Evolutionary conservation across 2,113 vertebrate species (phyloP), one percentile per base, ranked within the genome.

Genomic region (Cynopterus brachyotis): DNA sequence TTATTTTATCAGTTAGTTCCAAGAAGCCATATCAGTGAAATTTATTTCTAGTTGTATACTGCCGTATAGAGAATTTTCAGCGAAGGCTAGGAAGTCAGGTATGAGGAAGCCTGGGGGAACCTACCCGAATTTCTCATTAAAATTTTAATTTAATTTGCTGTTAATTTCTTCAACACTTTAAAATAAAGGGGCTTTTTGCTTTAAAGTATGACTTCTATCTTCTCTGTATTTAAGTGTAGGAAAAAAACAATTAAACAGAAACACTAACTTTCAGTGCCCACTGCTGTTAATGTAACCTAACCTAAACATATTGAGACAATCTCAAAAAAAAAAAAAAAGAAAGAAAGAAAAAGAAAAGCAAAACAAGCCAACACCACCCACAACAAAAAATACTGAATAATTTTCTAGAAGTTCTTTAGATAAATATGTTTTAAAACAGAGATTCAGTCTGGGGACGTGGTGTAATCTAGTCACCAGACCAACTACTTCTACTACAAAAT

Each of bases 81-180:
- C 60, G 42, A 83, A 95, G 47, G 6, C 53, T 78, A 30, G 64
- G 40, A 67, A 83, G 9, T 10, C 64, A 79, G 76, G 16, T 70
- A 69, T 78, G 7, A 69, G 19, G 30, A 93, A 96, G 7, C 72
- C 62, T 28, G 19, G 24, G 60, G 28, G 81, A 88, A 83, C 7
- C 19, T 57, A 66, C 12, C 66, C 87, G 37, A 83, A 89, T 66
- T 94, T 95, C 95, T 47, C 17, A 88, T 73, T 72, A 82, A 84
- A 73, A 47, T 17, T 53, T 93, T 78, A 50, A 85, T 79, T 89
- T 40, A 87, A 60, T 62, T 60, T 82, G 19, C 12, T 69, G 5
- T 87, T 84, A 89, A 53, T 89, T 82, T 89, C 11, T 93, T 89
- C 45, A 92, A 47, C 6, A 87, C 32, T 50, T 50, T 50, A 79